Conservation (phyloP, 1,140 invertebrate species). For the Drosophila ohnishii region DNA sequence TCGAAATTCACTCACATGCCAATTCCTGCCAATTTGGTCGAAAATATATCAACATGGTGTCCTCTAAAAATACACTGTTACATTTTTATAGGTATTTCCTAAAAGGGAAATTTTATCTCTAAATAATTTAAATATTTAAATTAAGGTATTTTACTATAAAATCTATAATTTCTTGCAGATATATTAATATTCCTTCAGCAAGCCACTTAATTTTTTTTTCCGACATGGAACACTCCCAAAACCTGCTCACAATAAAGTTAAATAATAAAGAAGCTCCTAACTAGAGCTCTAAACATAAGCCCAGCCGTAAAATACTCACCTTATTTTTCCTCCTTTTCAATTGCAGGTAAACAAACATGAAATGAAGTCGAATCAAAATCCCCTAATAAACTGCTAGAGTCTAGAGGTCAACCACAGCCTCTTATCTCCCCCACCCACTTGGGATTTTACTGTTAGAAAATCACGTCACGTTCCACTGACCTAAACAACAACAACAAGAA, state of each 20-base stretch:
- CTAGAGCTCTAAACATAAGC: not conserved
- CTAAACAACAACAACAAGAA: constrained; percentile 29
- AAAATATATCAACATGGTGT: constrained; percentile 9
- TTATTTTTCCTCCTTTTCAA: constrained; percentile 6
- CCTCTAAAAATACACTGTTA: not conserved
- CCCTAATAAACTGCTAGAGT: constrained; percentile 59
- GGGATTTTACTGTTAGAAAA: constrained; percentile 14
- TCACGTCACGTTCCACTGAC: constrained; percentile 50
- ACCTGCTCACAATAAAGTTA: too few relatives aligned
- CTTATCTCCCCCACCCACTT: constrained; percentile 8
- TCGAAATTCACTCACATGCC: constrained; percentile 49
- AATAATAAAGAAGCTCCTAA: not conserved
- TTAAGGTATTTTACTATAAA: not conserved
- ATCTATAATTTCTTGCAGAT: not conserved
- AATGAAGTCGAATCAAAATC: constrained; percentile 45
- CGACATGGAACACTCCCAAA: too few relatives aligned
- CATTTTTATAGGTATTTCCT: not conserved
- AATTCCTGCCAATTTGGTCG: constrained; percentile 35
- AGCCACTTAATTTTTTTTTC: too few relatives aligned
- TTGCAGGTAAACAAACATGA: constrained; percentile 46
- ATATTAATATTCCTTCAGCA: too few relatives aligned
- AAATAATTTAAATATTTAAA: not conserved
- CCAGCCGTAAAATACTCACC: constrained; percentile 16
- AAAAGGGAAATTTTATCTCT: fast-evolving
- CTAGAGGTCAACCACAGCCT: constrained; percentile 36